Evolutionary conservation across 1,140 invertebrate species (phyloP), one percentile per base, ranked within the genome.

Genomic region (Antheraea pernyi): DNA sequence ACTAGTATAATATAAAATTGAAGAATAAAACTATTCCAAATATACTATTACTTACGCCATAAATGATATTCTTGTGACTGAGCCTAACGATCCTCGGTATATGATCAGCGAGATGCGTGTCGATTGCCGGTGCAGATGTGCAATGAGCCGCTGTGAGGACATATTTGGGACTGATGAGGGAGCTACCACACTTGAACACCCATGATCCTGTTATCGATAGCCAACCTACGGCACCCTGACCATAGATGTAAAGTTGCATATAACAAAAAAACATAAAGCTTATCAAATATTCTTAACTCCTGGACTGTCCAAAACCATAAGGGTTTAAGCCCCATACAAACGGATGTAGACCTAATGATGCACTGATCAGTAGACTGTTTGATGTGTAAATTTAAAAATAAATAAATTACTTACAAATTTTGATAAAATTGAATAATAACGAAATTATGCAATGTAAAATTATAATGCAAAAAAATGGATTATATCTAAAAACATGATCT

Each of bases 131-230:
- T 1, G 70, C 68, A 9, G n/a, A 75, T 1, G 80, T 72, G 42
- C 85, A 86, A 48, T 87, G 83, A 8, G 83, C 84, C 3, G 84
- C 84, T 0, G 84, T 85, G 8, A 88, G 61, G 5, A 83, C 61
- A 59, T 71, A 85, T 46, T 77, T 83, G 0, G 68, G 19, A 22
- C 85, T 88, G 62, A 88, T 82, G 0, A 88, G 74, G 4, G 83
- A 72, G 22, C 81, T 77, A 16, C 82, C 85, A 68, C 85, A 88
- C 59, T 75, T 80, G 30, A 86, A 86, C n/a, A 80, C 59, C 80
- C 80, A 86, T 3, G 69, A 75, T 11, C 76, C 75, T 7, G 42
- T 22, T n/a, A 61, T 60, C 19, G 68, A 74, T 42, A 73, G 71
- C 76, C 76, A 78, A 9, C 76, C 76, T 59, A 78, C 67, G 10